Conservation (phyloP, 2,797 vertebrate genomes). For the Myripristis jacobus region DNA sequence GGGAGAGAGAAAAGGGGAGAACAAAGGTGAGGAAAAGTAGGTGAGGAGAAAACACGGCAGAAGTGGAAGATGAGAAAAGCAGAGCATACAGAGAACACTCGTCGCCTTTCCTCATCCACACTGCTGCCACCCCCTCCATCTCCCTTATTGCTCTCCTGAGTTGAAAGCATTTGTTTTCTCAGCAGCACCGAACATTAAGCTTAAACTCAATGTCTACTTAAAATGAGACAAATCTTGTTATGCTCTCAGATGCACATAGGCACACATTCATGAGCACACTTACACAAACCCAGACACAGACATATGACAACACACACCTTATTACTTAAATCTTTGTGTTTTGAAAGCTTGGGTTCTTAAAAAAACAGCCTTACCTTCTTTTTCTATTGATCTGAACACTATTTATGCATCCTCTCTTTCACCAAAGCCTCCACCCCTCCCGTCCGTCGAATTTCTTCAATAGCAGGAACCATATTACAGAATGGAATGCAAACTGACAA, state of each 20-base stretch:
- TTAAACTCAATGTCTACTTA: constrained; percentile 45
- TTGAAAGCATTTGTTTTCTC: constrained; percentile 55
- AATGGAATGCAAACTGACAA: constrained; percentile 45
- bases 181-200: constrained; percentile 45
- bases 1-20: background rate
- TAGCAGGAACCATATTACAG: constrained; percentile 24
- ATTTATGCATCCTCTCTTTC: constrained; percentile 41
- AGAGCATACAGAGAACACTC: constrained; percentile 31
- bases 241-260: constrained; percentile 24
- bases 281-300: constrained; percentile 2
- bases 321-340: constrained; percentile 40
- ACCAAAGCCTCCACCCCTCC: background rate
- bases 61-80: background rate
- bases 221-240: constrained; percentile 51
- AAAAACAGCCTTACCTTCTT: constrained; percentile 46
- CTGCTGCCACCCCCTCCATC: constrained; percentile 12
- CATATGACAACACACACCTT: constrained; percentile 35
- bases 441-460: constrained; percentile 3
- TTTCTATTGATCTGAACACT: constrained; percentile 33
- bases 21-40: background rate
- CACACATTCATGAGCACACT: constrained; percentile 21
- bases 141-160: constrained; percentile 25
- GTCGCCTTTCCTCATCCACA: constrained; percentile 27
- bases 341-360: constrained; percentile 39
- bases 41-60: constrained; percentile 5